Conservation (phyloP, 1,140 invertebrate genomes). For the Anastrepha obliqua region DNA sequence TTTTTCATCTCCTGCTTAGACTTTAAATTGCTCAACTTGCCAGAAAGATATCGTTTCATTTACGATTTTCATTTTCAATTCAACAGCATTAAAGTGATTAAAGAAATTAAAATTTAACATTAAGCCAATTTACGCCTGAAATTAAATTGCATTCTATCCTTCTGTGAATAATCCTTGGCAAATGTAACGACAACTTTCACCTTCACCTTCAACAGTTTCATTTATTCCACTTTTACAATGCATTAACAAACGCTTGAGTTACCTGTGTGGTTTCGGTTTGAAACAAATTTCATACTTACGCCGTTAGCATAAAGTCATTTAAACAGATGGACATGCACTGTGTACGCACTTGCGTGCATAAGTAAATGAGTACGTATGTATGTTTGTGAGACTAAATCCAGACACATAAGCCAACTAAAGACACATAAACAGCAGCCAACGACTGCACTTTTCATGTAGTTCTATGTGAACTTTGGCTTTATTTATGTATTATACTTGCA, state of each 20-base stretch:
- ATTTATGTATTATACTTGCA: background rate
- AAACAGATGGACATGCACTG: too few species aligned
- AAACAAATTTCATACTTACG: background rate
- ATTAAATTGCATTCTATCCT: background rate
- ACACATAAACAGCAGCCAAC: constrained; percentile 5
- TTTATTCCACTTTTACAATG: background rate
- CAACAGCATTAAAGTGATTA: background rate
- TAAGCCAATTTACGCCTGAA: constrained; percentile 22
- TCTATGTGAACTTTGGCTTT: constrained; percentile 19
- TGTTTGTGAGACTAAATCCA: background rate
- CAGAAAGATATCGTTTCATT: background rate
- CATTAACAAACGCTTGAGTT: constrained; percentile 2
- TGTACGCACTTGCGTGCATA: background rate
- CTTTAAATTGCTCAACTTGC: background rate
- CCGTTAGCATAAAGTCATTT: too few species aligned
- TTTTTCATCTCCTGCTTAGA: background rate
- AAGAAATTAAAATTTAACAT: constrained; percentile 6
- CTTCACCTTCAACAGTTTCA: constrained; percentile 31
- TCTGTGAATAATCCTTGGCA: background rate
- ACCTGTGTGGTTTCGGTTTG: background rate
- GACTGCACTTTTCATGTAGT: background rate
- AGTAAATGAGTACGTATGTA: background rate
- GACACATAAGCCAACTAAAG: background rate
- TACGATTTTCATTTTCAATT: background rate
- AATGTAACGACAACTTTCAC: constrained; percentile 11